Percentiles rank a stretch among this genome's conserved stretches.
Conservation (phyloP, 2,888 invertebrate genomes). For the Eupeodes latifasciatus region DNA sequence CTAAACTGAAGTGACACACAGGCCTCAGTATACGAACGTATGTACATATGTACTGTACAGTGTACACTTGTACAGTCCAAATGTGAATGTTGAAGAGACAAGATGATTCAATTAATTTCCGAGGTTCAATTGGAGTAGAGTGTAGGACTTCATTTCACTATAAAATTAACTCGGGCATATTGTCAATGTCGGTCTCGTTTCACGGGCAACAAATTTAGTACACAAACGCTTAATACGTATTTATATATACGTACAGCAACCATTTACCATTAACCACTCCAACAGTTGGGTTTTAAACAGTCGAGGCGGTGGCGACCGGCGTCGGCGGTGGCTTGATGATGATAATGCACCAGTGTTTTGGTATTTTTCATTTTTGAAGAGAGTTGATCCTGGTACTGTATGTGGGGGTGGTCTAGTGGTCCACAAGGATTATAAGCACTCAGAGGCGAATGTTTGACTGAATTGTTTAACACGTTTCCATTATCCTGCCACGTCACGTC, state of each 20-base stretch:
- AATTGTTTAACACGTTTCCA: conserved; percentile 34
- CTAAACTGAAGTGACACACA: conserved; percentile 48
- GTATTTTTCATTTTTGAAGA: not conserved
- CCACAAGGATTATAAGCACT: conserved; percentile 14
- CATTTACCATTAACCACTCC: conserved; percentile 6
- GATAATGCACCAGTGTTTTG: conserved; percentile 2
- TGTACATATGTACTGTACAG: too few relatives aligned
- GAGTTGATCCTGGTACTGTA: not conserved
- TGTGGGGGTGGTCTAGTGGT: not conserved
- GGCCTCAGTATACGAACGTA: not conserved
- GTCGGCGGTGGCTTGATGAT: too few relatives aligned
- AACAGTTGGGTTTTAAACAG: not conserved
- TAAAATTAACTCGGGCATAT: conserved; percentile 9
- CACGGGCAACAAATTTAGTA: not conserved
- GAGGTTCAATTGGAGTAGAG: conserved; percentile 40
- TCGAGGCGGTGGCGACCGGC: too few relatives aligned
- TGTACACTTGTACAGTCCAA: not conserved
- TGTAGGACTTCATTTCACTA: not conserved
- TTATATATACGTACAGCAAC: not conserved
- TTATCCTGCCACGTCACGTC: conserved; percentile 14
- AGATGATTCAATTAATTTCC: conserved; percentile 56
- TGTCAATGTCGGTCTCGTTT: not conserved
- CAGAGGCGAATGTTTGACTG: conserved; percentile 2
- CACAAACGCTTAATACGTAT: not conserved
- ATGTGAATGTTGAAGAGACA: conserved; percentile 1